These are phyloP conservation scores for Regulus satrapa DNA, from an alignment of 2,113 vertebrate genomes.

Conservation along the genomic window DNA sequence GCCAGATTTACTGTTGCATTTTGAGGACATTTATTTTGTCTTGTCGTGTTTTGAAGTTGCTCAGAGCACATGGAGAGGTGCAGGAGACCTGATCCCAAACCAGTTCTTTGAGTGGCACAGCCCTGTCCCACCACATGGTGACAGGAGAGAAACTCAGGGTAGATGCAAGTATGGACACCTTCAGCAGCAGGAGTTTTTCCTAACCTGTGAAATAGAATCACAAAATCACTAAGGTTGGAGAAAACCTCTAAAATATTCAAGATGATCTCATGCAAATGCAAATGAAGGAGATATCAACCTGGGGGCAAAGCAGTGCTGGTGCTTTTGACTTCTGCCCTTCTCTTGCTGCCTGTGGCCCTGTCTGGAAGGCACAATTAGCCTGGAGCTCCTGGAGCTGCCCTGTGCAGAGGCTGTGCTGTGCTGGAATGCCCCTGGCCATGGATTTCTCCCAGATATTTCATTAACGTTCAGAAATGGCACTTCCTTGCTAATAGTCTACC, in stretches of 20 bases:
- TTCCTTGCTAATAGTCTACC: conserved; percentile 66
- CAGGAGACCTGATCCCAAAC: not conserved
- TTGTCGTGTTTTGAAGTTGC: not conserved
- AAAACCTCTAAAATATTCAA: not conserved
- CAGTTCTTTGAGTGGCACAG: not conserved
- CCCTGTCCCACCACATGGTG: not conserved
- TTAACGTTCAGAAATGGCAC: conserved; percentile 43
- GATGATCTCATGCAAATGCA: not conserved
- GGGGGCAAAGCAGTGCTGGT: not conserved
- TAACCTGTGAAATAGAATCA: not conserved
- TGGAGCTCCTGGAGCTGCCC: not conserved
- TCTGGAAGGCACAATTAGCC: not conserved
- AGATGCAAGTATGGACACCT: fast-evolving
- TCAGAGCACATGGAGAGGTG: not conserved
- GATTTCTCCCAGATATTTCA: conserved; percentile 63
- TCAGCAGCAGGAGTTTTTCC: not conserved
- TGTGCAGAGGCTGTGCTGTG: not conserved
- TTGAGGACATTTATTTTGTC: not conserved
- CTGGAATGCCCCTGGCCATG: not conserved
- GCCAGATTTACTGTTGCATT: not conserved
- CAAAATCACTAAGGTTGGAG: not conserved
- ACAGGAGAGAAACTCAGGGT: not conserved
- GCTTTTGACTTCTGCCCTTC: not conserved
- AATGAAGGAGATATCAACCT: not conserved
- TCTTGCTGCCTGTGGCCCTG: not conserved